These are phyloP conservation scores for Eutrigla gurnardus DNA, from an alignment of 2,797 vertebrate genomes.

Conservation along the genomic window DNA sequence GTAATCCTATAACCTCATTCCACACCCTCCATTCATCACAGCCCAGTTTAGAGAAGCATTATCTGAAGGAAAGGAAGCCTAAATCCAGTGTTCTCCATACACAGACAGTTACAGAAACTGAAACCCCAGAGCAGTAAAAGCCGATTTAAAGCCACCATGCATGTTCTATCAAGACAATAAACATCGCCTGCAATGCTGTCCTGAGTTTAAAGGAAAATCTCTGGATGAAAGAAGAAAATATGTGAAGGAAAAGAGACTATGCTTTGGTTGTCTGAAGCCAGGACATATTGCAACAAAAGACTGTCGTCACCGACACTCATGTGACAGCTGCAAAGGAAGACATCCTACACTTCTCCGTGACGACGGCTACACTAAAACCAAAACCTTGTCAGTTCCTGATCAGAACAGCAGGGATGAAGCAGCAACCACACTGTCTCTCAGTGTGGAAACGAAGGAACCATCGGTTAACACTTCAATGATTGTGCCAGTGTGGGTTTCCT, in stretches of 20 bases:
- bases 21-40: constrained; percentile 19
- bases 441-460: background rate
- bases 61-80: no score
- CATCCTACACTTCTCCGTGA: constrained; percentile 33
- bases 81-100: no score
- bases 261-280: constrained; percentile 33
- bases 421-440: constrained; percentile 17
- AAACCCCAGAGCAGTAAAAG: constrained; percentile 6
- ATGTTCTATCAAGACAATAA: no score
- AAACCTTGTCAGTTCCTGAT: background rate
- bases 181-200: constrained; percentile 3
- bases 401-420: background rate
- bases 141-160: no score
- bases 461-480: constrained; percentile 17
- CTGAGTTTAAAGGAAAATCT: constrained; percentile 12
- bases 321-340: constrained; percentile 25
- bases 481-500: constrained; percentile 31
- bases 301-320: constrained; percentile 11
- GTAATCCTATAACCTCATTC: background rate
- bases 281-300: constrained; percentile 11
- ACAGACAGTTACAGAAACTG: constrained; percentile 10
- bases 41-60: no score
- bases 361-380: background rate
- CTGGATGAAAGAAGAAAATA: constrained; percentile 16
- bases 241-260: constrained; percentile 29